These are phyloP conservation scores for Epistrophella euchroma DNA, from an alignment of 2,888 invertebrate genomes.

Conservation along the genomic window DNA sequence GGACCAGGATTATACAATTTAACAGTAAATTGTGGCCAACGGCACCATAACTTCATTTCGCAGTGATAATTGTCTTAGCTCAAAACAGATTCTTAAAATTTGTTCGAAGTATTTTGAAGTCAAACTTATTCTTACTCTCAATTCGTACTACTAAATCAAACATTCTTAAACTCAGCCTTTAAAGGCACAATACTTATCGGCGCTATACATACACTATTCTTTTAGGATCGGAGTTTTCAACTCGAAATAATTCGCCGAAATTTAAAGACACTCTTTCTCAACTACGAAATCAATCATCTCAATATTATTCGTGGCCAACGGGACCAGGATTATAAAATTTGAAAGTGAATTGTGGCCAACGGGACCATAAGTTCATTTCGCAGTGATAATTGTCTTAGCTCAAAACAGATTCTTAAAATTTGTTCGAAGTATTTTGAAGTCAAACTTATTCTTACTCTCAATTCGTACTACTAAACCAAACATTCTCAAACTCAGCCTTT, in stretches of 20 bases:
- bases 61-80: not conserved
- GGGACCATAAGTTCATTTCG: not conserved
- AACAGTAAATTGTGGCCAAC: not conserved
- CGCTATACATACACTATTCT: not conserved
- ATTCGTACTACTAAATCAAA: not conserved
- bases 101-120: conserved; percentile 2
- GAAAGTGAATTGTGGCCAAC: not conserved
- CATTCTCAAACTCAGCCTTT: not conserved
- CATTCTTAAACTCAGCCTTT: not conserved
- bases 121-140: not conserved
- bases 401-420: too few species aligned
- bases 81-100: not conserved
- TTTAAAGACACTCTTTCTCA: not conserved
- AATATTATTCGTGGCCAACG: not conserved
- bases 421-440: too few species aligned
- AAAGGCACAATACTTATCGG: not conserved
- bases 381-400: too few species aligned
- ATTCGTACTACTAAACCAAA: too few species aligned
- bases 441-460: too few species aligned
- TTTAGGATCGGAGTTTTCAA: not conserved
- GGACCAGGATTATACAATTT: not conserved
- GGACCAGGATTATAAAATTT: not conserved
- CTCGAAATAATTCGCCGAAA: not conserved
- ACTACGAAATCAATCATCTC: not conserved
- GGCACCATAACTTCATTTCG: not conserved